Base-by-base conservation (phyloP, 2,113 vertebrate species). In the Lophura nycthemera region DNA sequence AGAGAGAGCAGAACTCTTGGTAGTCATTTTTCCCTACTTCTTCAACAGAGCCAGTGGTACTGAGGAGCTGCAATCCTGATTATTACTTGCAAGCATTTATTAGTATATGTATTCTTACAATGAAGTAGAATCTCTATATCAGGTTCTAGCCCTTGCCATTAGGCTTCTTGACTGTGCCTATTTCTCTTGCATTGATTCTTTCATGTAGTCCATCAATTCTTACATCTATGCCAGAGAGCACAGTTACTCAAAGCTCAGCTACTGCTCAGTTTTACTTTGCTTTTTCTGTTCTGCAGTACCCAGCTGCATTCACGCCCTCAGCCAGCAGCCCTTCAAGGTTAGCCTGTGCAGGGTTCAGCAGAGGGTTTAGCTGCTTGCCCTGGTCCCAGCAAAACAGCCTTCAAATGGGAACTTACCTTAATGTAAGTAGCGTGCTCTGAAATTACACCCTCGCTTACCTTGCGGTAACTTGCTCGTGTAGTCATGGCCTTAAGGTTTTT, bases 401-500 rank as follows among this genome's bases (percentile, higher is more conserved):
- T 77, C 57, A 52, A 38, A 69, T n/a, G 88, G 86, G 90, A 96
- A 92, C 92, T 92, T 93, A 61, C 69, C 47, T 69, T 78, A 21
- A 42, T 60, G 13, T 75, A 43, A 81, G 75, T 15, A 66, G 54
- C 25, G n/a, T 64, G 65, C 90, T 86, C 77, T 78, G 50, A 93
- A 96, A 94, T 94, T 93, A 81, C 80, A 72, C 17, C 83, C 57
- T 75, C 8, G 3, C 92, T 95, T 72, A 93, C 95, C 86, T 95
- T 94, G 92, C 11, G 90, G 86, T 96, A 93, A 92, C 95, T 95
- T 95, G 93, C 92, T 96, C 13, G 0, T 57, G 42, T 86, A 96
- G 83, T 81, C 61, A 75, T 88, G 93, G 83, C 88, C 95, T 95
- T 47, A 84, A 95, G 92, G 95, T 60, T 91, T 96, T 95, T 79